A percentile compares a stretch with the other conserved stretches of the same genome.
Evolutionary conservation across 2,797 vertebrate species (phyloP).

Genomic region (Phataginus tricuspis): DNA sequence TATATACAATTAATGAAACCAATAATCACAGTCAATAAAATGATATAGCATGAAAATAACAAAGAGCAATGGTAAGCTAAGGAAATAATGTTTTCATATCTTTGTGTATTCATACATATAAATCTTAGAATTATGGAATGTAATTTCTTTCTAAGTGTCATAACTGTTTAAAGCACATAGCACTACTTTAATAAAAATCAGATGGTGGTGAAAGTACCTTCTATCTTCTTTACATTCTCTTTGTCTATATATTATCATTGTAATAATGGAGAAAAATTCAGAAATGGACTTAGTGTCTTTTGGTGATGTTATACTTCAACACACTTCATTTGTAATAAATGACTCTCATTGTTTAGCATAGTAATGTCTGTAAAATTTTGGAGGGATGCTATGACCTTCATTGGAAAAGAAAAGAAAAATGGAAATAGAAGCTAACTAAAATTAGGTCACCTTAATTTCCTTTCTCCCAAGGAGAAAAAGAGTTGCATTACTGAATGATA

Average conservation of each 20-base stretch:
- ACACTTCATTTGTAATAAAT: background rate
- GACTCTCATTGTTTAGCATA: background rate
- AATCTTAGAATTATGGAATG: background rate
- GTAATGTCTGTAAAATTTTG: background rate
- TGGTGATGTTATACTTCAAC: background rate
- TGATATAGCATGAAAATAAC: background rate
- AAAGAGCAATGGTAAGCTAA: background rate
- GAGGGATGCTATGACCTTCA: fast-evolving
- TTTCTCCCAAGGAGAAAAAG: background rate
- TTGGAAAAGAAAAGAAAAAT: background rate
- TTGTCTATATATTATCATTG: background rate
- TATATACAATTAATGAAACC: background rate
- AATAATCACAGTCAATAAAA: background rate
- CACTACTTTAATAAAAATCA: background rate
- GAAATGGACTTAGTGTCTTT: background rate
- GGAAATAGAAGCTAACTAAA: background rate
- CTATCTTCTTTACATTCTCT: background rate
- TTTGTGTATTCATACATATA: background rate
- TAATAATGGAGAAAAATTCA: background rate
- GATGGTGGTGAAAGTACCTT: background rate
- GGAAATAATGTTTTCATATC: background rate
- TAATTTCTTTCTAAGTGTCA: background rate
- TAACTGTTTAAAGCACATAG: background rate
- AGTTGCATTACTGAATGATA: background rate
- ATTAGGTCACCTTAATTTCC: background rate